These are phyloP conservation scores for Schizotus pectinicornis DNA, from an alignment of 2,888 invertebrate species.

Conservation along the genomic window DNA sequence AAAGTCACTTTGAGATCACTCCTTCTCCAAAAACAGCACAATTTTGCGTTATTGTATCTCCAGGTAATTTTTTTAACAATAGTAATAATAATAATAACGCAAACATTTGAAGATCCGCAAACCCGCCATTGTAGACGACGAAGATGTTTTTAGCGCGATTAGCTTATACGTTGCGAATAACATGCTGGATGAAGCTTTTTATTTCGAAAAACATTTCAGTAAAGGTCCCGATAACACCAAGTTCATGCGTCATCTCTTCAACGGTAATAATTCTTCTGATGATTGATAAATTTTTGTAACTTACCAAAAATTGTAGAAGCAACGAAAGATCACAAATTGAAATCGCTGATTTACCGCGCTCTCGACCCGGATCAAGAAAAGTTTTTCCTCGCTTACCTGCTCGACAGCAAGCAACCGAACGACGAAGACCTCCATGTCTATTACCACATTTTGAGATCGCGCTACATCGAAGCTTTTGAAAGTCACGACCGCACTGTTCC, in stretches of 20 bases:
- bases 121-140: conserved; percentile 47
- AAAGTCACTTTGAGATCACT: conserved; percentile 70
- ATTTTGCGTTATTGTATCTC: conserved; percentile 74
- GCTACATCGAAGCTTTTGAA: conserved; percentile 65
- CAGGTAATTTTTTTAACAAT: conserved; percentile 65
- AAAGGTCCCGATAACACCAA: conserved; percentile 59
- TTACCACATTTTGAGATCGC: conserved; percentile 70
- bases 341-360: conserved; percentile 68
- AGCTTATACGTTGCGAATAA: conserved; percentile 69
- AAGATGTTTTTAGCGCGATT: conserved; percentile 64
- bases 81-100: conserved; percentile 9
- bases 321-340: conserved; percentile 63
- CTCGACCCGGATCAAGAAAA: conserved; percentile 70
- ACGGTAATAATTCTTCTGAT: conserved; percentile 61
- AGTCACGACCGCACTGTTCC: conserved; percentile 55
- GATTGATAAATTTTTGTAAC: background rate
- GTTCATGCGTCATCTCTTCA: conserved; percentile 67
- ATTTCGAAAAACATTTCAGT: conserved; percentile 66
- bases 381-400: conserved; percentile 70
- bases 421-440: conserved; percentile 72
- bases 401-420: conserved; percentile 61
- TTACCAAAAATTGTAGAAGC: conserved; percentile 9
- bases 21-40: conserved; percentile 71
- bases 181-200: conserved; percentile 69
- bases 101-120: conserved; percentile 54